Evolutionary conservation across 2,888 invertebrate species (phyloP), one percentile per base, ranked within the genome.

Genomic region (Caenorhabditis wallacei): DNA sequence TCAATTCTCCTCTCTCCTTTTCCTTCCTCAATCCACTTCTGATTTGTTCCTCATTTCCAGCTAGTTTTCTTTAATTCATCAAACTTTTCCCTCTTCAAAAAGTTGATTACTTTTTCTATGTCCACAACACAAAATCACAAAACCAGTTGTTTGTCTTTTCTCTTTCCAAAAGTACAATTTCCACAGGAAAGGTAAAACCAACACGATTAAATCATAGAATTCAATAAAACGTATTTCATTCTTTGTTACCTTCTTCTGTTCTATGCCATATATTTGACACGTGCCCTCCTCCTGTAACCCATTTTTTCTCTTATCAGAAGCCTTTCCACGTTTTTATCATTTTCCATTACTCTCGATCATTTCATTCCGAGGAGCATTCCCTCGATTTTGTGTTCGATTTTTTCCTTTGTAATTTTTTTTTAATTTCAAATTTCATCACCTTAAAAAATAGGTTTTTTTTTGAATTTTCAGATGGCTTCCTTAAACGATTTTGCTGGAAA

Each of bases 401-500:
- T 37, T 11, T 11, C 51, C 5, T 63, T 24, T 20, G n/a, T n/a
- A n/a, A n/a, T n/a, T n/a, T n/a, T n/a, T n/a, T n/a, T n/a, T n/a
- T n/a, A n/a, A n/a, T n/a, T n/a, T n/a, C n/a, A n/a, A n/a, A n/a
- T 66, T 8, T 26, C 43, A 24, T 24, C 22, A 51, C 26, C n/a
- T n/a, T n/a, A n/a, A n/a, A n/a, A n/a, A n/a, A n/a, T n/a, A n/a
- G n/a, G n/a, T n/a, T n/a, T n/a, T 40, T 11, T 46, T 46, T 63
- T 26, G 1, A 46, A 0, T 56, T 78, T 57, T 18, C 37, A 51
- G 43, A 43, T 66, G 66, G 66, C 66, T 2, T 66, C 70, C 2
- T 10, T 70, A 16, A 57, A 72, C 7, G 76, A 84, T 10, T 85
- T 88, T 61, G 68, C 78, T 24, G 89, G 88, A 53, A 70, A 83